Percentiles rank a stretch among this genome's conserved stretches.
Evolutionary conservation across 2,113 vertebrate species (phyloP).

Genomic region (Gopherus evgoodei): DNA sequence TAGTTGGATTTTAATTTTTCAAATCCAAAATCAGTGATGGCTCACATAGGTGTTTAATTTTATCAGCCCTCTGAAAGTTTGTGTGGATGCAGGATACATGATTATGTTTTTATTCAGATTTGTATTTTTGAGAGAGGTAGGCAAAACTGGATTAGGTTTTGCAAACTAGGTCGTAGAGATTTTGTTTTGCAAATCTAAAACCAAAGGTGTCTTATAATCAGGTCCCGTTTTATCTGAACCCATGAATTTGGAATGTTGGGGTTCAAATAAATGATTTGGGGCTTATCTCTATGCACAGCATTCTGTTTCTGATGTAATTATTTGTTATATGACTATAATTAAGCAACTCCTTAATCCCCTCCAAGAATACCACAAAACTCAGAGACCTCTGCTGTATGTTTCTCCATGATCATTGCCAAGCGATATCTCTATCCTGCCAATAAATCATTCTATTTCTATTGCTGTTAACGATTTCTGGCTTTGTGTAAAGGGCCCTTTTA

Average conservation of each 20-base stretch:
- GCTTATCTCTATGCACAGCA: background rate
- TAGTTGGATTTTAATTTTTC: background rate
- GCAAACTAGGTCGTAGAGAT: background rate
- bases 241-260: background rate
- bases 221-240: background rate
- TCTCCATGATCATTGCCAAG: background rate
- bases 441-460: background rate
- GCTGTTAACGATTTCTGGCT: background rate
- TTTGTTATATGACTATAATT: constrained; percentile 2
- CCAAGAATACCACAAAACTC: constrained; percentile 22
- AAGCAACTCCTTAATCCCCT: background rate
- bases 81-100: background rate
- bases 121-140: background rate
- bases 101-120: background rate
- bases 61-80: background rate
- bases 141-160: background rate
- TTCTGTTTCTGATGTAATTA: background rate
- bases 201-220: background rate
- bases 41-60: background rate
- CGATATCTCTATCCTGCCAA: background rate
- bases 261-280: background rate
- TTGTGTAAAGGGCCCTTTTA: background rate
- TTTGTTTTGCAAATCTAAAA: background rate
- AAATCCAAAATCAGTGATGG: background rate
- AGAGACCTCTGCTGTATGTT: background rate